Evolutionary conservation across 2,797 vertebrate species (phyloP), one percentile per base, ranked within the genome.

Genomic region (Pantherophis vulpinus): DNA sequence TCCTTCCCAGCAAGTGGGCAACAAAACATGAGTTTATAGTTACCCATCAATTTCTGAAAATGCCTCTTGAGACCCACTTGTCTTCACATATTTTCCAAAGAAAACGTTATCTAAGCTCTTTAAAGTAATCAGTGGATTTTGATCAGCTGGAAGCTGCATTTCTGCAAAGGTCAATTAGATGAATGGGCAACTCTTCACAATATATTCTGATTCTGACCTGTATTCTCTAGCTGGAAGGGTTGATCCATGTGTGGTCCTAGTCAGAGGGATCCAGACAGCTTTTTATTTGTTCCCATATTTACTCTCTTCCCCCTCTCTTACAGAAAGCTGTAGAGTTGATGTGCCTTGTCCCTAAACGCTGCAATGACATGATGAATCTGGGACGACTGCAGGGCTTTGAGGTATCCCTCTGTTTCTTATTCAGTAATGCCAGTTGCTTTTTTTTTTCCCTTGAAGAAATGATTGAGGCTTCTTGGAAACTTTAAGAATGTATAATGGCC

Each of bases 341-440:
- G 99, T 99, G 99, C 97, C 98, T 99, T 98, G 99, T 99, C 95
- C 99, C 99, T 0, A 99, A 99, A 97, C 98, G 99, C 93, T 99
- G 99, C 96, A 99, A 99, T 63, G 99, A 99, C 97, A 99, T 99
- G 99, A 99, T 99, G 99, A 99, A 99, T 94, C 97, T 99, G 96
- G 99, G 99, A 90, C 98, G 99, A 89, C 98, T 99, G 94, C 99
- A 99, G 97, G 99, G 99, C 95, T 99, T 98, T 94, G 99, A 99
- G 99, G 99, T 99, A 97, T 92, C 18, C 1, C 60, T 66, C 42
- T n/a, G 51, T n/a, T 54, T 47, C 6, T 58, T 70, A 37, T 58
- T 54, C n/a, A 25, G 37, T 55, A 8, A 11, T 79, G 29, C 58
- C 58, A 32, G 25, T 61, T 63, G 13, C 20, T 4, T 11, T 86